These are phyloP conservation scores for Venustaconcha ellipsiformis DNA, from an alignment of 1,140 invertebrate genomes.

Conservation along the genomic window DNA sequence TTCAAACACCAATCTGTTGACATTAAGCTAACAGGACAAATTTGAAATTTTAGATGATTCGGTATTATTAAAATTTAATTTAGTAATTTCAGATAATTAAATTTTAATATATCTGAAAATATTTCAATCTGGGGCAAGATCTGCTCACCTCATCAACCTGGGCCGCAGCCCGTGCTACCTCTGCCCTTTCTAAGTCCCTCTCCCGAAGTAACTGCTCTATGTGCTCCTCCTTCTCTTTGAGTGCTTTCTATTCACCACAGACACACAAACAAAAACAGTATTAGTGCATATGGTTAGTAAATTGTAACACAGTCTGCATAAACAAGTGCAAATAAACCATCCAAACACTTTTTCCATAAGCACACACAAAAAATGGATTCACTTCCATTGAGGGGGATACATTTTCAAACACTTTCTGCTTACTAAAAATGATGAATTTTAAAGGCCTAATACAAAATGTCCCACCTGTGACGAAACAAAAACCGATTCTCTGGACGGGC, in stretches of 20 bases:
- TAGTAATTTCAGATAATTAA: neutral
- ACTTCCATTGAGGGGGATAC: neutral
- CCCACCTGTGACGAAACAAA: too few relatives aligned
- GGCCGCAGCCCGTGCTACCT: slow-evolving; percentile 79
- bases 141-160: slow-evolving; percentile 77
- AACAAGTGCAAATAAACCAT: neutral
- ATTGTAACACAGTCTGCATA: too few relatives aligned
- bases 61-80: neutral
- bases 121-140: too few relatives aligned
- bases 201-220: slow-evolving; percentile 91
- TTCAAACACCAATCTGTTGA: too few relatives aligned
- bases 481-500: too few relatives aligned
- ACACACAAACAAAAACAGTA: slow-evolving; percentile 2
- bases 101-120: too few relatives aligned
- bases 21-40: too few relatives aligned
- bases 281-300: neutral
- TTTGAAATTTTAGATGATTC: too few relatives aligned
- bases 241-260: slow-evolving; percentile 77
- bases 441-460: neutral
- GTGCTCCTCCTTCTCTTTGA: slow-evolving; percentile 93
- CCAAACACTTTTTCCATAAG: too few relatives aligned
- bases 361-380: neutral
- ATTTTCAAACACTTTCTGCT: neutral
- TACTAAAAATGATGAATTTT: neutral
- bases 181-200: slow-evolving; percentile 87